phyloP scores from a whole-genome alignment of 2,113 vertebrate genomes.

The Stomatorhinus ivindoensis region DNA sequence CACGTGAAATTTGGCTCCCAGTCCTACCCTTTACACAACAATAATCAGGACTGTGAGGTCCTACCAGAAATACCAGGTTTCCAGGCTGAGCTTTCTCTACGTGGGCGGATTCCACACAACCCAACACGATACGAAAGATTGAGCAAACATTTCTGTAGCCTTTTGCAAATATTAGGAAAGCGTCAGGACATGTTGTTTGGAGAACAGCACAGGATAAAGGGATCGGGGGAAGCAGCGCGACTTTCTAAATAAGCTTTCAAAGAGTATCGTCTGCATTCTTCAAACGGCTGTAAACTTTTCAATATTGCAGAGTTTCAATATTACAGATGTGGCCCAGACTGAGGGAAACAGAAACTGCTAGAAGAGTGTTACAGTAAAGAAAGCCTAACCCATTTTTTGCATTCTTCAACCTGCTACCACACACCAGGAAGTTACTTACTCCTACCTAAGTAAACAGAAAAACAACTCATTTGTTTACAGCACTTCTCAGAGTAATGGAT shows the following conservation, averaged over 20 bases:
- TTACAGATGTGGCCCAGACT: neutral
- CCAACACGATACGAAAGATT: neutral
- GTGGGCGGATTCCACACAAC: neutral
- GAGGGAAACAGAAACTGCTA: neutral
- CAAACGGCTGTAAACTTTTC: neutral
- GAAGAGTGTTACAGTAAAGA: neutral
- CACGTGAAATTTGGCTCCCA: conserved; percentile 3
- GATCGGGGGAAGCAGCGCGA: neutral
- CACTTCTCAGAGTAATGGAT: neutral
- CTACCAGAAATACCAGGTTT: neutral
- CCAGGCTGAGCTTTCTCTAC: neutral
- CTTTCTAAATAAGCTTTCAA: neutral
- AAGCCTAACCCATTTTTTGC: neutral
- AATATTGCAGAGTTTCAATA: neutral
- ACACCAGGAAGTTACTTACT: neutral
- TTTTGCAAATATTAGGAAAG: neutral
- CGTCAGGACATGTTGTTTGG: neutral
- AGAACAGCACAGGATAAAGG: neutral
- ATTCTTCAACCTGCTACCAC: neutral
- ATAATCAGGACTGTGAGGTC: conserved; percentile 8
- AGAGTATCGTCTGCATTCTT: neutral
- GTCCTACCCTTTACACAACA: conserved; percentile 19
- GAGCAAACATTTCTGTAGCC: neutral
- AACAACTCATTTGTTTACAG: neutral
- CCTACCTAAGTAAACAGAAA: neutral